These are phyloP conservation scores for Gymnorhina tibicen DNA, from an alignment of 2,113 vertebrate genomes.

Conservation along the genomic window DNA sequence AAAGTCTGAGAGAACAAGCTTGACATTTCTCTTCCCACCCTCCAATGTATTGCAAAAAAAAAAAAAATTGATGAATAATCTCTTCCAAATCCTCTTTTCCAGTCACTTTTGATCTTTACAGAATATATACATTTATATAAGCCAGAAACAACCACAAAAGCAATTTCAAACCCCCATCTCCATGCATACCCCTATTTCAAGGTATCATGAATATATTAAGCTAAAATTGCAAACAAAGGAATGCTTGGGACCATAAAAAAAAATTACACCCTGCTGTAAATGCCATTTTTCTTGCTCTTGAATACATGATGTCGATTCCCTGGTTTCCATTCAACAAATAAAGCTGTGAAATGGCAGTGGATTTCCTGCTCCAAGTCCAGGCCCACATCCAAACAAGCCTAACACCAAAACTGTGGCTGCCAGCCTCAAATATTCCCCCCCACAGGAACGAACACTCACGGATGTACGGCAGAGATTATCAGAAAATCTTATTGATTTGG, in stretches of 20 bases:
- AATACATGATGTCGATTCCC: background rate
- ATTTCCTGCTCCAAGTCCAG: background rate
- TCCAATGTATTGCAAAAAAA: background rate
- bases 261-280: background rate
- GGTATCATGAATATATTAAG: background rate
- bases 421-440: background rate
- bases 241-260: background rate
- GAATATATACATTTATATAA: background rate
- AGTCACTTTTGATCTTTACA: background rate
- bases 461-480: background rate
- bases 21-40: background rate
- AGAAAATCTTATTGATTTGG: background rate
- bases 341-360: background rate
- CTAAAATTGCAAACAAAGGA: background rate
- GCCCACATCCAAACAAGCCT: background rate
- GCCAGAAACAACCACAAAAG: background rate
- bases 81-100: background rate
- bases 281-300: background rate
- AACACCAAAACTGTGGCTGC: background rate
- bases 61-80: background rate
- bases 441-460: accelerated
- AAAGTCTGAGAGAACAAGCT: background rate
- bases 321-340: background rate
- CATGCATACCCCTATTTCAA: background rate
- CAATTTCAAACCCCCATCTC: background rate